Evolutionary conservation across 2,113 vertebrate species (phyloP), one percentile per base, ranked within the genome.

Genomic region (Trichomycterus rosablanca): DNA sequence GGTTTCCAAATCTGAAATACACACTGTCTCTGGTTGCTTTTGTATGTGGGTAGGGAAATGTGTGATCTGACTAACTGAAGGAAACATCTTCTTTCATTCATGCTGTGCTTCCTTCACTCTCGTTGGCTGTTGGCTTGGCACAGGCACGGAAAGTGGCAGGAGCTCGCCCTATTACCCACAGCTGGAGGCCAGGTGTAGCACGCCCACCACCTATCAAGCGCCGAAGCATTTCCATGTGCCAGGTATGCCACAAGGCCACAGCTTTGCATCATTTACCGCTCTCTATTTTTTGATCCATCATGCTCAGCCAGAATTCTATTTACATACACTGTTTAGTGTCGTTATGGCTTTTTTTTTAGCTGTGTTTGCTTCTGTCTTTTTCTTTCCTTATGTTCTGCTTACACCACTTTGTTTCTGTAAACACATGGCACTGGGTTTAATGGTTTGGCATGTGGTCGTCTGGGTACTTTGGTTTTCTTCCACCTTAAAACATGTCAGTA

Each of bases 191-290:
- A 91, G 92, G 78, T 87, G 91, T 81, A 92, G 88, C 81, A 95
- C 93, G 77, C 92, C 96, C 58, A 97, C 93, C 87, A 92, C 91
- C 83, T 93, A 90, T 89, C 95, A 97, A 86, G 90, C 91, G 40
- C 95, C 96, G 81, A 97, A 92, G 88, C 96, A 98, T 89, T 98
- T 98, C 87, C 96, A 98, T 89, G 90, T 98, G 78, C 96, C 96
- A 97, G 96, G 96, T 98, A 97, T 91, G 93, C 90, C 67, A 74
- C 34, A 32, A 45, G 14, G 26, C 26, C 18, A 59, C 56, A 45
- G 22, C 56, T 44, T 30, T 44, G 55, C 39, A 19, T 59, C 61
- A 48, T 71, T 39, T 5, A 11, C 34, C 39, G 18, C 65, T 59
- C 6, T 59, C 35, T 39, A 57, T 14, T 26, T 42, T 35, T 48